Percentiles rank a stretch among this genome's conserved stretches.
Evolutionary conservation across 1,140 invertebrate genomes (phyloP).

Genomic region (Formica selysi): DNA sequence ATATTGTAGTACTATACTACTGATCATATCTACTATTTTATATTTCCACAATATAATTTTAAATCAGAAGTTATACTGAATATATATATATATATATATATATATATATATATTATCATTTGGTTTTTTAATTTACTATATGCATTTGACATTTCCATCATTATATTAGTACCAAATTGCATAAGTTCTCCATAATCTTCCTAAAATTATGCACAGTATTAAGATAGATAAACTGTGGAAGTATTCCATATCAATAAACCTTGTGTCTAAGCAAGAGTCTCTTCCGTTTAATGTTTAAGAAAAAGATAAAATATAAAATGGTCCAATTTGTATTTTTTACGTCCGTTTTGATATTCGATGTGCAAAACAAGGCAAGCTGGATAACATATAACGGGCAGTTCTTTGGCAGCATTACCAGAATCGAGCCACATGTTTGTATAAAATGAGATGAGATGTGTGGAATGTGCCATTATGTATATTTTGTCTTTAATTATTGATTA

Average conservation of each 20-base stretch:
- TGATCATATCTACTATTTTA: constrained; percentile 1
- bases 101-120: neutral
- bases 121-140: constrained; percentile 20
- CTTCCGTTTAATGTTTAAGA: constrained; percentile 34
- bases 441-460: constrained; percentile 54
- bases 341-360: neutral
- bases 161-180: constrained; percentile 42
- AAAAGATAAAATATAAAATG: constrained; percentile 20
- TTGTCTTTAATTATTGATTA: constrained; percentile 69
- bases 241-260: constrained; percentile 73
- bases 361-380: constrained; percentile 19
- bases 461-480: constrained; percentile 78
- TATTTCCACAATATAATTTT: constrained; percentile 35
- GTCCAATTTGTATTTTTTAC: constrained; percentile 30
- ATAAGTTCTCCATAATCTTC: constrained; percentile 72
- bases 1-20: neutral
- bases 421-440: constrained; percentile 72
- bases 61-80: neutral
- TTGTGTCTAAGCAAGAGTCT: constrained; percentile 36
- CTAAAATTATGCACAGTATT: constrained; percentile 76
- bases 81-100: neutral
- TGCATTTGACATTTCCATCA: constrained; percentile 64
- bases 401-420: constrained; percentile 66
- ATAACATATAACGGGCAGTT: constrained; percentile 53
- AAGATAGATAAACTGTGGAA: constrained; percentile 67